Base-by-base conservation (phyloP, 2,797 vertebrate species). In the Iguana delicatissima region DNA sequence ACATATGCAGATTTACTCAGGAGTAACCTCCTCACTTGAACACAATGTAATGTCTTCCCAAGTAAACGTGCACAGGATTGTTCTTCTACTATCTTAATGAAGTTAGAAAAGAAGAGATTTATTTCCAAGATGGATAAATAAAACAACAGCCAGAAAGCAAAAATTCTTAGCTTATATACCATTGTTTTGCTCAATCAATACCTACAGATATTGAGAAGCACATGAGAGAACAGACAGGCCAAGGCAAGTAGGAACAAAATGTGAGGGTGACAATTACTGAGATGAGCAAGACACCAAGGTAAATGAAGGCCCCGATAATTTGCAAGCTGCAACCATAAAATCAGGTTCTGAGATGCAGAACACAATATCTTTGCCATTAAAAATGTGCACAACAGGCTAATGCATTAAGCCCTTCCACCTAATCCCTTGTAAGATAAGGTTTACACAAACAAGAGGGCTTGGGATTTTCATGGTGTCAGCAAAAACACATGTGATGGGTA, bases 311-410 rank as follows among this genome's bases (percentile, higher is more conserved):
- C 29, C 42, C 13, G 35, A 76, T 64, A 38, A 46, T 76, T 84
- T 84, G 38, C 42, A 14, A 38, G 7, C 22, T 62, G 59, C 20
- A 20, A 62, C 69, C 89, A 72, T 93, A 89, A 93, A 92, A 93
- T 77, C 89, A 88, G 73, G 90, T 74, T 46, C 87, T 91, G 92
- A 85, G 86, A 91, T 82, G 85, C 74, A 69, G 85, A 88, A 85
- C 80, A 59, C 89, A 92, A 59, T 80, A 74, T 84, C 46, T 88
- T 18, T 7, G 6, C 10, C 50, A 89, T 89, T 87, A 92, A 94
- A 94, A 92, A 92, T 55, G 91, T 1, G 85, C 50, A 52, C 24
- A 50, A 42, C 84, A 79, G 84, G 88, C 84, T 90, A 93, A 84
- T n/a, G 69, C 72, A 6, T 74, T 59, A 74, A 76, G 20, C n/a